Evolutionary conservation across 2,797 vertebrate genomes (phyloP).

Genomic region (Lithobates sylvaticus): DNA sequence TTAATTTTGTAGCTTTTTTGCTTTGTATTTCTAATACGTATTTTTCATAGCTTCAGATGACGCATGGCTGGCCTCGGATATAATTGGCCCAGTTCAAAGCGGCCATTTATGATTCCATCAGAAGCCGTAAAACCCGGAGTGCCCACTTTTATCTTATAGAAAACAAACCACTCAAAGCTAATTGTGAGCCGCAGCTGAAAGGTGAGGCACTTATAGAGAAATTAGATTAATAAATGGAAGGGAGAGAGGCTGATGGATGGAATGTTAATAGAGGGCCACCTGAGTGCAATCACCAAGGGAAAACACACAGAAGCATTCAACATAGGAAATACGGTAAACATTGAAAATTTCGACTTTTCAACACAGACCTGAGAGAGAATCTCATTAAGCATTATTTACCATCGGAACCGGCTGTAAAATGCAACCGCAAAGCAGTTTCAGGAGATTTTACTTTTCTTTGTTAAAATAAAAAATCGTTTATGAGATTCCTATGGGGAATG

Average conservation of each 20-base stretch:
- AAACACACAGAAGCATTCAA: not conserved
- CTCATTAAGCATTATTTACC: too few species aligned
- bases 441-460: too few species aligned
- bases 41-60: not conserved
- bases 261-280: not conserved
- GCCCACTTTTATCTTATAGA: conserved; percentile 1
- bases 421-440: too few species aligned
- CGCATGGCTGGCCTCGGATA: not conserved
- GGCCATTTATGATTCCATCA: not conserved
- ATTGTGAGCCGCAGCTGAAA: not conserved
- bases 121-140: not conserved
- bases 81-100: not conserved
- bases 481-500: too few species aligned
- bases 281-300: not conserved
- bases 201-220: not conserved
- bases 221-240: not conserved
- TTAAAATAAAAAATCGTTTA: too few species aligned
- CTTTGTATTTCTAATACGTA: too few species aligned
- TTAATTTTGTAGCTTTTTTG: too few species aligned
- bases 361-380: too few species aligned
- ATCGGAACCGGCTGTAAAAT: too few species aligned
- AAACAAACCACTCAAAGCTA: conserved; percentile 35
- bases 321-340: not conserved
- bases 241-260: not conserved
- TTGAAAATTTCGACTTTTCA: too few species aligned